Evolutionary conservation across 2,797 vertebrate species (phyloP).

Genomic region (Eulemur mongoz): DNA sequence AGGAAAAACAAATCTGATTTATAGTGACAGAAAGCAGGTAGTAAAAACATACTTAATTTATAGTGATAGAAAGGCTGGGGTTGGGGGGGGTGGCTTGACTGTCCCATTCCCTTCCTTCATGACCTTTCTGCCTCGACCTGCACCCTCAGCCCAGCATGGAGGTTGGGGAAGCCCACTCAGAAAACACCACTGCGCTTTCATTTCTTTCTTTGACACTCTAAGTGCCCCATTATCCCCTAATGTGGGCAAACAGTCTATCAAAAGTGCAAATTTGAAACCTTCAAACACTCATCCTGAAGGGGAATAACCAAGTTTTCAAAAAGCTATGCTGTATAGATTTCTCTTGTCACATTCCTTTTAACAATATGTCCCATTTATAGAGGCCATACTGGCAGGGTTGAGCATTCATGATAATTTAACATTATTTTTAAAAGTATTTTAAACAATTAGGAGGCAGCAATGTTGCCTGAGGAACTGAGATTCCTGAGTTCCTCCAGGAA

Average conservation of each 20-base stretch:
- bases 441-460: background rate
- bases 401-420: slow-evolving; percentile 13
- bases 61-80: background rate
- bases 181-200: background rate
- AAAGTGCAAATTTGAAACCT: background rate
- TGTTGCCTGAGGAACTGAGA: background rate
- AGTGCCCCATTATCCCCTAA: background rate
- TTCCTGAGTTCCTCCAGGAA: background rate
- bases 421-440: slow-evolving; percentile 10
- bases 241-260: background rate
- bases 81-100: background rate
- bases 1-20: background rate
- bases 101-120: background rate
- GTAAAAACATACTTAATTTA: background rate
- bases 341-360: slow-evolving; percentile 24
- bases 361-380: background rate
- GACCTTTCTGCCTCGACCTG: background rate
- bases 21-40: background rate
- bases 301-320: slow-evolving; percentile 29
- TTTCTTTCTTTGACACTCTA: background rate
- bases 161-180: background rate
- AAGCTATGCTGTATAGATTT: background rate
- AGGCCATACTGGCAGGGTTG: background rate
- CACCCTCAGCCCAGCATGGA: background rate
- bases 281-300: background rate